Evolutionary conservation across 2,888 invertebrate genomes (phyloP).

Genomic region (Melanophora roralis): DNA sequence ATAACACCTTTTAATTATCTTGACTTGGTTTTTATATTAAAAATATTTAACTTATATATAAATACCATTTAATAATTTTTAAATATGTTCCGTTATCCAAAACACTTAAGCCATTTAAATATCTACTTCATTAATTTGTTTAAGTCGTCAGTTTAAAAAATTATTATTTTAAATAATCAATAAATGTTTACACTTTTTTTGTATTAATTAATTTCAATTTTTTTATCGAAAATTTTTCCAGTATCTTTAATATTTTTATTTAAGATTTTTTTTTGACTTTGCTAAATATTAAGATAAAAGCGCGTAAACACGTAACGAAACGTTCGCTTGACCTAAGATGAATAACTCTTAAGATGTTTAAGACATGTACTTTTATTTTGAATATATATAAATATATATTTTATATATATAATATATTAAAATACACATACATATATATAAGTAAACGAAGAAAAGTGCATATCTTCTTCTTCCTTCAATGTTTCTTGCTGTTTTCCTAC

Average conservation of each 20-base stretch:
- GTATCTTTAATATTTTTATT: conserved; percentile 28
- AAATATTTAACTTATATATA: no score
- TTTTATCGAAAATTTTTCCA: conserved; percentile 28
- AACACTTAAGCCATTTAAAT: conserved; percentile 37
- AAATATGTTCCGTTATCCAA: background rate
- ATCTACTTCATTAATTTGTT: conserved; percentile 8
- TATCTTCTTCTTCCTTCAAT: conserved; percentile 35
- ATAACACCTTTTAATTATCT: no score
- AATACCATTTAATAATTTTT: no score
- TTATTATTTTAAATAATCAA: background rate
- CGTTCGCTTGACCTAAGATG: conserved; percentile 69
- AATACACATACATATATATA: conserved; percentile 17
- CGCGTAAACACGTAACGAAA: conserved; percentile 62
- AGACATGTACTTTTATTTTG: conserved; percentile 74
- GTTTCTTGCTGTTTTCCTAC: conserved; percentile 1
- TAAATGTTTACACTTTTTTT: conserved; percentile 22
- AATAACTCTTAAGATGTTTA: conserved; percentile 76
- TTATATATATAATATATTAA: conserved; percentile 39
- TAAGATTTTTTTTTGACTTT: conserved; percentile 31
- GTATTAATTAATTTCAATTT: background rate
- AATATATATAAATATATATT: conserved; percentile 58
- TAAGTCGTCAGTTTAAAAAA: background rate
- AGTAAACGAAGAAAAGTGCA: conserved; percentile 49
- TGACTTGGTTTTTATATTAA: no score
- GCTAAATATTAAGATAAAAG: conserved; percentile 56